A percentile compares a stretch with the other conserved stretches of the same genome.
phyloP scores from a whole-genome alignment of 2,113 vertebrate genomes.

The Equus quagga region DNA sequence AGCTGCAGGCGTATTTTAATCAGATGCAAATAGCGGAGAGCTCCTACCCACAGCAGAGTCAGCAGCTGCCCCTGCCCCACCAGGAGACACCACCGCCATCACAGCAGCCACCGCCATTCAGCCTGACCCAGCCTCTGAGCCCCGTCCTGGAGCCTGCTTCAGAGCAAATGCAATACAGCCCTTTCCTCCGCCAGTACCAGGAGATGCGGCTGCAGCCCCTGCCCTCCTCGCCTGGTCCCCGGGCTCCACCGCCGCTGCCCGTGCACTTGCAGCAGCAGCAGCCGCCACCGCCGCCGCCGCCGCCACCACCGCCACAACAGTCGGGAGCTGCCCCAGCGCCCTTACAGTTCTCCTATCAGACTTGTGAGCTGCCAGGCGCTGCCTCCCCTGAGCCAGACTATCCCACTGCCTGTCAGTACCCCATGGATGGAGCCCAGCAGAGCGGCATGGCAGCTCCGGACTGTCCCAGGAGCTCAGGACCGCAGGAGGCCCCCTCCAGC shows the following conservation, averaged over 20 bases:
- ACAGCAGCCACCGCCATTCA: constrained; percentile 73
- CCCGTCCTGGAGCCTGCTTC: constrained; percentile 89
- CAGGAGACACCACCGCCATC: constrained; percentile 76
- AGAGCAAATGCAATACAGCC: constrained; percentile 87
- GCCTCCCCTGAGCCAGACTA: constrained; percentile 85
- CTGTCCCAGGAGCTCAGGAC: constrained; percentile 75
- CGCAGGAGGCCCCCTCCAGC: constrained; percentile 77
- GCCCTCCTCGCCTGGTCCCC: constrained; percentile 82
- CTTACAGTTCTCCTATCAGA: constrained; percentile 89
- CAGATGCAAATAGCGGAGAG: constrained; percentile 99
- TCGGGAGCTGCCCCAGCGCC: constrained; percentile 76
- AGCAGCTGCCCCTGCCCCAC: constrained; percentile 84
- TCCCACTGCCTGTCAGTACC: constrained; percentile 88
- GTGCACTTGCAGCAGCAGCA: constrained; percentile 80
- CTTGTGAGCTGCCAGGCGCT: constrained; percentile 85
- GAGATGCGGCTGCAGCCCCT: constrained; percentile 89
- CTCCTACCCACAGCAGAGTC: constrained; percentile 87
- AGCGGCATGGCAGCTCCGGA: constrained; percentile 60
- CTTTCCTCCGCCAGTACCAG: constrained; percentile 87
- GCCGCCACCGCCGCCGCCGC: constrained; percentile 74
- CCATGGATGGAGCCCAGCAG: constrained; percentile 85
- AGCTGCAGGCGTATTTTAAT: constrained; percentile 97
- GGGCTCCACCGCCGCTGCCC: constrained; percentile 82
- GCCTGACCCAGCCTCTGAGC: constrained; percentile 88
- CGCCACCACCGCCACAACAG: constrained; percentile 64